Percentiles rank a stretch among this genome's conserved stretches.
Conservation (phyloP, 2,797 vertebrate species). For the Melanotaenia trifasciata region DNA sequence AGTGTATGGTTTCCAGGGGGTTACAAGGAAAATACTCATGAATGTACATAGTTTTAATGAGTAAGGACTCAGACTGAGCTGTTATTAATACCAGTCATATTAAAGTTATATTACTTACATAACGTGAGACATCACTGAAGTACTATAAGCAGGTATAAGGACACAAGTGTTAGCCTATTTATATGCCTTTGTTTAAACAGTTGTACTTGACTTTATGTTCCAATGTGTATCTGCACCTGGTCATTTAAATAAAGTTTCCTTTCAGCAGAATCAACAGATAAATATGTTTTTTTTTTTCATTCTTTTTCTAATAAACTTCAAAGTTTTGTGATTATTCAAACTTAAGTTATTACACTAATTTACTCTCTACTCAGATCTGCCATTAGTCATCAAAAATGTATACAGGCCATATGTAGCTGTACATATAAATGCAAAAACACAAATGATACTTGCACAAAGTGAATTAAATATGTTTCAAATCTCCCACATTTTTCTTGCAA, state of each 20-base stretch:
- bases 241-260: neutral
- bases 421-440: too few species aligned
- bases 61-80: neutral
- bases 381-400: too few species aligned
- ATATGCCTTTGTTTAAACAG: neutral
- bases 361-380: too few species aligned
- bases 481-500: too few species aligned
- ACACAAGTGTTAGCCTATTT: too few species aligned
- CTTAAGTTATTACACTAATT: too few species aligned
- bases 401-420: too few species aligned
- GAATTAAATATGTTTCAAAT: too few species aligned
- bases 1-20: neutral
- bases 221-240: neutral
- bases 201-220: neutral
- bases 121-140: neutral
- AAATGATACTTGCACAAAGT: too few species aligned
- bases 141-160: neutral
- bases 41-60: neutral
- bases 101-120: neutral
- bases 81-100: neutral
- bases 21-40: conserved; percentile 2
- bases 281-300: neutral
- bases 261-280: neutral
- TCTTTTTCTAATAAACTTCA: too few species aligned
- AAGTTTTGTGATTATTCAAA: too few species aligned